Base-by-base conservation (phyloP, 2,113 vertebrate species). In the Leucopsar rothschildi region DNA sequence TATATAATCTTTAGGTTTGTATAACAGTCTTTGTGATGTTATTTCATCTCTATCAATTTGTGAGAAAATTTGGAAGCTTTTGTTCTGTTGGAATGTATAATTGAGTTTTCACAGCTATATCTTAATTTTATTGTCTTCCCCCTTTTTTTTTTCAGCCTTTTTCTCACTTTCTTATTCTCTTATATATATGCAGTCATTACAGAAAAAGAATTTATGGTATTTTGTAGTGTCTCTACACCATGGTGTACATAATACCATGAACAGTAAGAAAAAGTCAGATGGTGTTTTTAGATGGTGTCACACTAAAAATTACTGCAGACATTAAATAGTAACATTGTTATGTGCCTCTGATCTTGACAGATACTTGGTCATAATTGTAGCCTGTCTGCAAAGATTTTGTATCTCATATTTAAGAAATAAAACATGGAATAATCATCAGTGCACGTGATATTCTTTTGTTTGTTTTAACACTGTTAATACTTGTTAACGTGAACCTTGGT, bases 11-110 rank as follows among this genome's bases (percentile, higher is more conserved):
- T 88, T 78, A 75, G 52, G 5, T 80, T 79, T 94, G 37, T 22
- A 15, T 90, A 95, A 90, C n/a, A 40, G 50, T n/a, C 20, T 90
- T 90, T 64, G 57, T 93, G 72, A 71, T 90, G 33, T 93, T 95
- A 64, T 75, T 72, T 93, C 49, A 86, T 93, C 83, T 96, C 68
- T 33, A 70, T 95, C 47, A 78, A 24, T 92, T 94, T 93, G 73
- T 81, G 83, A 89, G 95, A 78, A 96, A 91, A 85, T 80, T 94
- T 55, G 82, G n/a, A 52, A 83, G 86, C 61, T 96, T 97, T 95
- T 57, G 29, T 92, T 79, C 82, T 64, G 15, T 44, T 80, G 23
- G 45, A 82, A 42, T 39, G 8, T 83, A 25, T 78, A 83, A 93
- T 47, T 66, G 50, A 90, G 28, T 70, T 87, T 83, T 84, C 33